phyloP scores from a whole-genome alignment of 1,140 invertebrate species.

The Sycobia sp. region DNA sequence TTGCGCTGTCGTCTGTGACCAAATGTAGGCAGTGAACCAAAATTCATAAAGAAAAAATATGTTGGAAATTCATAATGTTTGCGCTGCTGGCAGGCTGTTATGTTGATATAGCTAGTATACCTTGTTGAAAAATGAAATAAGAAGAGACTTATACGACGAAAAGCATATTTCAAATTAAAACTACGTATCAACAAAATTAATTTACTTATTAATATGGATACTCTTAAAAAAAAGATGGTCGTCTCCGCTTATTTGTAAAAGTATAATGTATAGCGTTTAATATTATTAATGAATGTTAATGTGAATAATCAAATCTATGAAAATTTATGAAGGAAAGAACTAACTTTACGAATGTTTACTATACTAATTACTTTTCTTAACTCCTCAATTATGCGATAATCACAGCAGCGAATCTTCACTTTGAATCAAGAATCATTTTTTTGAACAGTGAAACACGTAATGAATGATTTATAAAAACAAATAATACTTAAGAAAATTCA shows the following conservation, averaged over 20 bases:
- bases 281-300: conserved; percentile 45
- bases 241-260: conserved; percentile 49
- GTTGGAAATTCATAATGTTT: conserved; percentile 40
- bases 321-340: conserved; percentile 21
- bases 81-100: conserved; percentile 62
- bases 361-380: conserved; percentile 3
- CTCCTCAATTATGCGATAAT: conserved; percentile 20
- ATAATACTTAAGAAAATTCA: conserved; percentile 2
- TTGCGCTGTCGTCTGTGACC: conserved; percentile 44
- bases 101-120: conserved; percentile 56
- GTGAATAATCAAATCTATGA: conserved; percentile 22
- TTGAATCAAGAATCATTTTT: conserved; percentile 28
- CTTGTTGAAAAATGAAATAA: conserved; percentile 52
- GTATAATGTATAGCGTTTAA: conserved; percentile 35
- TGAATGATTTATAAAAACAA: conserved; percentile 18
- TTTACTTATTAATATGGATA: conserved; percentile 20
- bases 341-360: conserved; percentile 15
- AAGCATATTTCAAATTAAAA: conserved; percentile 45
- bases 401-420: conserved; percentile 12
- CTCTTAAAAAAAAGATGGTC: conserved; percentile 38
- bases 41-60: conserved; percentile 33
- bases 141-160: conserved; percentile 48
- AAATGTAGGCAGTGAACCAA: conserved; percentile 35
- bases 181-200: conserved; percentile 37
- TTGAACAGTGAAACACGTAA: conserved; percentile 20